phyloP scores from a whole-genome alignment of 2,113 vertebrate species.

The Tachysurus vachellii region DNA sequence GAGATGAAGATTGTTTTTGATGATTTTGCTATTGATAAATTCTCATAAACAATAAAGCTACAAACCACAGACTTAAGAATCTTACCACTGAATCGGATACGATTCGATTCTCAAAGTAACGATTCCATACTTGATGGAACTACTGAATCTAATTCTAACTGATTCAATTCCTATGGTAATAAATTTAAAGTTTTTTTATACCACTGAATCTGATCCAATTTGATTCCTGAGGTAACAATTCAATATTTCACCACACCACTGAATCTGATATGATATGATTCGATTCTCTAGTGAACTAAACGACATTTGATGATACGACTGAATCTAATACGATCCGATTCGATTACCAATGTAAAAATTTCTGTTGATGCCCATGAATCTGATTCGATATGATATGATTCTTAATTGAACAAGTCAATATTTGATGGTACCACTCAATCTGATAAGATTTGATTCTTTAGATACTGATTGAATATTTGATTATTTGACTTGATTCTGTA shows the following conservation, averaged over 20 bases:
- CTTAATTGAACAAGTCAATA: background rate
- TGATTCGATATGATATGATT: background rate
- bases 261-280: background rate
- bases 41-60: background rate
- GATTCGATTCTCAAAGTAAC: background rate
- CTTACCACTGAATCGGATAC: background rate
- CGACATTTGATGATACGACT: background rate
- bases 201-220: background rate
- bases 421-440: background rate
- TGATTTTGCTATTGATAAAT: slow-evolving; percentile 44
- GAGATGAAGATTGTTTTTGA: slow-evolving; percentile 31
- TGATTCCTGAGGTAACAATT: background rate
- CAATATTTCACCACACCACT: too few species aligned
- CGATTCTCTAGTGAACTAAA: background rate
- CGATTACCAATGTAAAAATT: too few species aligned
- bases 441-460: background rate
- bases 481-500: background rate
- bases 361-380: too few species aligned
- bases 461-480: background rate
- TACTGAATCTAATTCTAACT: background rate
- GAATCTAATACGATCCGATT: background rate
- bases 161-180: background rate
- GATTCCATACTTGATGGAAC: background rate
- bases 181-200: too few species aligned
- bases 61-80: background rate